phyloP scores from a whole-genome alignment of 2,113 vertebrate genomes.

The Heloderma charlesbogerti region DNA sequence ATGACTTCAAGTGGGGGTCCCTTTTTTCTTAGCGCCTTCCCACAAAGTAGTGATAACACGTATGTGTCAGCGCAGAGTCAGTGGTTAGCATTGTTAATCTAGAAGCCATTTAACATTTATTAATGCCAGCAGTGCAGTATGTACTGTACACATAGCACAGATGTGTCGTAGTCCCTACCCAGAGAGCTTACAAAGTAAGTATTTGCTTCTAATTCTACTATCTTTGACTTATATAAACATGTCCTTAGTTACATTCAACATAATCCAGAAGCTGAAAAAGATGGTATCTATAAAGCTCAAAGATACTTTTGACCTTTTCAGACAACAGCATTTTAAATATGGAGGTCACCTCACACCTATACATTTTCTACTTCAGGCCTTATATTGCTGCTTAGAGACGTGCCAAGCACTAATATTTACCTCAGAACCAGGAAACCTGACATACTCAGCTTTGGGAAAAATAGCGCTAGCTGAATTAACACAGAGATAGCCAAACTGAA shows the following conservation, averaged over 20 bases:
- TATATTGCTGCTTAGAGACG: conserved; percentile 53
- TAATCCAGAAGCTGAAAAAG: conserved; percentile 19
- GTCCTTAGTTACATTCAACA: conserved; percentile 19
- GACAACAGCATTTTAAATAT: conserved; percentile 8
- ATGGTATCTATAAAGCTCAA: conserved; percentile 21
- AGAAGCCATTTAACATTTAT: conserved; percentile 11
- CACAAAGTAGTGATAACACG: not conserved
- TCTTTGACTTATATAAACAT: not conserved
- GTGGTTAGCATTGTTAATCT: not conserved
- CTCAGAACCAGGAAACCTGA: conserved; percentile 28
- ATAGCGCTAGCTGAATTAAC: conserved; percentile 58
- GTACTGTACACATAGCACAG: not conserved
- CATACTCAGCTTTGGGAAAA: conserved; percentile 59
- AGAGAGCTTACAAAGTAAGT: not conserved
- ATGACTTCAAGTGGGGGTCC: not conserved
- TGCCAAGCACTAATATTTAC: conserved; percentile 71
- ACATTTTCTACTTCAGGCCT: conserved; percentile 52
- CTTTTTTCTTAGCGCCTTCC: not conserved
- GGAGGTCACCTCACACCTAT: not conserved
- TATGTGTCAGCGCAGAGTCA: not conserved
- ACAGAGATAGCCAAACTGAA: conserved; percentile 50
- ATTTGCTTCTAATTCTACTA: not conserved
- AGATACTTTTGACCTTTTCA: not conserved
- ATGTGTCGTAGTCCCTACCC: not conserved
- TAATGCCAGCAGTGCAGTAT: not conserved